These are phyloP conservation scores for Miltochrista miniata DNA, from an alignment of 2,888 invertebrate genomes.

Conservation along the genomic window DNA sequence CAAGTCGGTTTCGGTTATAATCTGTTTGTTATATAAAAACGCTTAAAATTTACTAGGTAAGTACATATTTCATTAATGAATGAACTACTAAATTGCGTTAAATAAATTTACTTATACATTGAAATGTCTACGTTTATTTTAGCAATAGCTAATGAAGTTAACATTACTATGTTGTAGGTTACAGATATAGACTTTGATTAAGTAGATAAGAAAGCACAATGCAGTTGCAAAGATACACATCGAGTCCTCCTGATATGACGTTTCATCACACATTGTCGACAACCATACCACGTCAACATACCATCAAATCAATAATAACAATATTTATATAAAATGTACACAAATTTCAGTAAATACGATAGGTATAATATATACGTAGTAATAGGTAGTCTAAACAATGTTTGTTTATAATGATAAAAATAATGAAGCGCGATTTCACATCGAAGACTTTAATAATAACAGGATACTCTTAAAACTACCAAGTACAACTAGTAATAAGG, in stretches of 20 bases:
- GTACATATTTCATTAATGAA: slow-evolving; percentile 29
- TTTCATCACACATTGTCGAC: slow-evolving; percentile 28
- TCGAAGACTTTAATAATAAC: slow-evolving; percentile 51
- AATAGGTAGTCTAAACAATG: slow-evolving; percentile 14
- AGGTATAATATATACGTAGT: slow-evolving; percentile 8
- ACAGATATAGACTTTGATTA: slow-evolving; percentile 34
- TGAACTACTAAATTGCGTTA: slow-evolving; percentile 39
- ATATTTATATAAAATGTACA: slow-evolving; percentile 8
- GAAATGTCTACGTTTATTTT: slow-evolving; percentile 50
- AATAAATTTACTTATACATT: slow-evolving; percentile 51
- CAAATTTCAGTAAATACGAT: slow-evolving; percentile 14
- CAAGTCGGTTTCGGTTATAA: slow-evolving; percentile 57
- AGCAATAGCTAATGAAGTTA: slow-evolving; percentile 52
- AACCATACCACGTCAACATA: slow-evolving; percentile 1
- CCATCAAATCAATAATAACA: slow-evolving; percentile 2
- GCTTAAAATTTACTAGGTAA: slow-evolving; percentile 37
- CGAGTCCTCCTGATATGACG: slow-evolving; percentile 56
- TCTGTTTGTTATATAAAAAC: slow-evolving; percentile 46
- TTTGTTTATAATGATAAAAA: slow-evolving; percentile 21
- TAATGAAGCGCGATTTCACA: slow-evolving; percentile 34
- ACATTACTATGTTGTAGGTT: slow-evolving; percentile 29
- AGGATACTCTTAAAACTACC: slow-evolving; percentile 61
- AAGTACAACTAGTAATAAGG: slow-evolving; percentile 59
- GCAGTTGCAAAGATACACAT: slow-evolving; percentile 44
- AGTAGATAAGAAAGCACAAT: slow-evolving; percentile 50